Evolutionary conservation across 1,140 invertebrate genomes (phyloP).

Genomic region (Octopus bimaculoides): DNA sequence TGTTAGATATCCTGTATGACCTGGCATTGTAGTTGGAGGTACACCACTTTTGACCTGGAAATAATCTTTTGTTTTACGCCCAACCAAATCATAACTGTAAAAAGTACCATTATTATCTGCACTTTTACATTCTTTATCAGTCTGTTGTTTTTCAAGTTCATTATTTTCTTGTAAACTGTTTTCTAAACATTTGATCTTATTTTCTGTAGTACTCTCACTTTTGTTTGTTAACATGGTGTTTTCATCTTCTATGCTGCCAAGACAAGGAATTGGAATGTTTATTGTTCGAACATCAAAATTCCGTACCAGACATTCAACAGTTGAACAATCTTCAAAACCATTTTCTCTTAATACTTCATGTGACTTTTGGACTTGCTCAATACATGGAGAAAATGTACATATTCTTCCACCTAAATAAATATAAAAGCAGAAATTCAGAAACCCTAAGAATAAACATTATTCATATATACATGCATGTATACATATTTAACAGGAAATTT

Average conservation of each 20-base stretch:
- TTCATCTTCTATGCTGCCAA: slow-evolving; percentile 28
- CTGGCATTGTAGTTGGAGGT: slow-evolving; percentile 71
- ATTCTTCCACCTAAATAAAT: slow-evolving; percentile 76
- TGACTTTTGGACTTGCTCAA: slow-evolving; percentile 93
- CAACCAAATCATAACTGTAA: slow-evolving; percentile 26
- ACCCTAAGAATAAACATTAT: no score
- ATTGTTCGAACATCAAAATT: slow-evolving; percentile 76
- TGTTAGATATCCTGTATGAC: slow-evolving; percentile 93
- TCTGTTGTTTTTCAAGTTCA: slow-evolving; percentile 9
- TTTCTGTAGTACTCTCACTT: not conserved
- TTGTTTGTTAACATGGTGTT: not conserved
- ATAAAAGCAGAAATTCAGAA: no score
- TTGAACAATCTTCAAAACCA: slow-evolving; percentile 81
- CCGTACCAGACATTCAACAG: slow-evolving; percentile 83
- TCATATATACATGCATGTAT: no score
- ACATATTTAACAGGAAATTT: no score
- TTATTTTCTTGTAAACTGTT: slow-evolving; percentile 9
- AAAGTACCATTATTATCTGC: slow-evolving; percentile 16
- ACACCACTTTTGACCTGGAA: slow-evolving; percentile 66
- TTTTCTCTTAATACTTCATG: slow-evolving; percentile 68
- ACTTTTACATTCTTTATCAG: not conserved
- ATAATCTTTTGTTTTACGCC: slow-evolving; percentile 24
- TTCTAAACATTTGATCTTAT: slow-evolving; percentile 9
- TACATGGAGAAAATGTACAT: slow-evolving; percentile 96
- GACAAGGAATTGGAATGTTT: slow-evolving; percentile 63